These are phyloP conservation scores for Corythornis cristatus DNA, from an alignment of 2,113 vertebrate genomes.

Conservation along the genomic window DNA sequence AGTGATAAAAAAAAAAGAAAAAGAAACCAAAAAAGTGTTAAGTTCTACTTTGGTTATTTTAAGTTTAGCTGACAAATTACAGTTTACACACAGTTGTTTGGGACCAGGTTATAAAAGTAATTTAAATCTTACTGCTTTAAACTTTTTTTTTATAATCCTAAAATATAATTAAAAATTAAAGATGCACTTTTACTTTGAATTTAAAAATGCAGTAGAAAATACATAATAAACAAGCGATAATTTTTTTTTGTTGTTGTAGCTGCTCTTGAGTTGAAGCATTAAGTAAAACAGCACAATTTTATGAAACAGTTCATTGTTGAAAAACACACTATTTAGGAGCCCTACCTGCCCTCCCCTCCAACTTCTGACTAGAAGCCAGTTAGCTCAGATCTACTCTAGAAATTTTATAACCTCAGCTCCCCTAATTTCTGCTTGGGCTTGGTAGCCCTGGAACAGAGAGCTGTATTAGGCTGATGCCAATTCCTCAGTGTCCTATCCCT, in stretches of 20 bases:
- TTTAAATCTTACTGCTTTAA: not conserved
- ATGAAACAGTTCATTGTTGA: not conserved
- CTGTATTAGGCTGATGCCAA: not conserved
- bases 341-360: accelerated
- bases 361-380: not conserved
- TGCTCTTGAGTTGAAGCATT: not conserved
- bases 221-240: not conserved
- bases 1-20: not conserved
- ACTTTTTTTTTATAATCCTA: not conserved
- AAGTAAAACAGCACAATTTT: not conserved
- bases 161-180: not conserved
- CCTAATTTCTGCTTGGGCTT: not conserved
- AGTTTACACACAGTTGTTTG: not conserved
- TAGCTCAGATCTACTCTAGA: not conserved
- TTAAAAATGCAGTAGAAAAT: not conserved
- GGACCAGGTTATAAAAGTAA: not conserved
- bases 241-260: not conserved
- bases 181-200: not conserved
- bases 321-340: not conserved
- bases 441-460: not conserved
- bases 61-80: not conserved
- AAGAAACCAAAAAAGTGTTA: not conserved
- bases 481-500: not conserved
- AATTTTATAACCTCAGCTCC: not conserved
- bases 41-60: not conserved